Base-by-base conservation (phyloP, 2,797 vertebrate species). In the Diglossa cyanea region DNA sequence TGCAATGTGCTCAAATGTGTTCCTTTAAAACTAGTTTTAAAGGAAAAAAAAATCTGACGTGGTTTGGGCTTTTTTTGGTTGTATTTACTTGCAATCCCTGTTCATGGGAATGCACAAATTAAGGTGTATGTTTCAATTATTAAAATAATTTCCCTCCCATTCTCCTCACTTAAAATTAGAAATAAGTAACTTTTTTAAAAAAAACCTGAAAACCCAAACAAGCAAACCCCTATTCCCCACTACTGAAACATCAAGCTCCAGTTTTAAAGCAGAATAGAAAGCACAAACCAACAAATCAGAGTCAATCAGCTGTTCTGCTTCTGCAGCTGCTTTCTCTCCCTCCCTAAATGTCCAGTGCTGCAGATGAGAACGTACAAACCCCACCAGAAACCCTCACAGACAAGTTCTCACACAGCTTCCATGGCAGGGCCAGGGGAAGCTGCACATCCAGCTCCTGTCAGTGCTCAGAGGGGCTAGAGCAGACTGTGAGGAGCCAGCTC, bases 401-500 rank as follows among this genome's bases (percentile, higher is more conserved):
- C 10, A 58, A 12, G 10, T 17, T 74, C 48, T 63, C 48, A 21
- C 40, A 28, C 0, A 21, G 31, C 3, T 73, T 20, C 65, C 6
- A 2, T 4, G 3, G 71, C 65, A 66, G 39, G 2, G 0, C 9
- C 40, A 37, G 23, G 26, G 18, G 31, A 71, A 47, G 0, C 0
- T 1, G 6, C 45, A 31, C 61, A 8, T 10, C 6, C 26, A 62
- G 44, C 3, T 10, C 11, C 62, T 1, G 1, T 5, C 58, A 54
- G 31, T 0, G 1, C 48, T 7, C 15, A 25, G 39, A 70, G 19
- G 26, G 17, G 48, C 25, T 0, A 0, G 40, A 6, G 31, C 57
- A 33, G 50, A 4, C 17, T 4, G 39, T 0, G 3, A 28, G 58
- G 31, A 19, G 31, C 13, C 24, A 50, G 35, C 55, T 57, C 54